Percentiles rank a stretch among this genome's conserved stretches.
Conservation (phyloP, 2,888 invertebrate species). For the Agrochola circellaris region DNA sequence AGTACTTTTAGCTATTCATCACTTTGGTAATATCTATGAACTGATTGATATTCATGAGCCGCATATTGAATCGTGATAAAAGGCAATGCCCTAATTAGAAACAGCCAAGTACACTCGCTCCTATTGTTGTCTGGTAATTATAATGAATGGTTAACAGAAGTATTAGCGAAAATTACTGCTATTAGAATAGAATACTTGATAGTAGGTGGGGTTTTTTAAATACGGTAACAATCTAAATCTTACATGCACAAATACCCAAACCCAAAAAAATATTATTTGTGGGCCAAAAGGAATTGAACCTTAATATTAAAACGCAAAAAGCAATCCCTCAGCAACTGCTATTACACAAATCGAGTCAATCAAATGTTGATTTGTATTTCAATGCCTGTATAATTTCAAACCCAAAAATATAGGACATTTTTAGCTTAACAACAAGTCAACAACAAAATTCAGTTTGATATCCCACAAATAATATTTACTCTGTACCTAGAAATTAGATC, state of each 20-base stretch:
- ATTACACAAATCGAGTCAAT: background rate
- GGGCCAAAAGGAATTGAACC: background rate
- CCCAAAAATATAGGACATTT: too few relatives aligned
- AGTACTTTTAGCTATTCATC: conserved; percentile 12
- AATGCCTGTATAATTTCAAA: background rate
- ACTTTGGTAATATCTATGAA: conserved; percentile 32
- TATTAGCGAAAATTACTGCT: conserved; percentile 25
- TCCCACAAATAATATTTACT: background rate
- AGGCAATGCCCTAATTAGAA: conserved; percentile 71
- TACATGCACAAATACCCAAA: background rate
- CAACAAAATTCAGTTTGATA: background rate
- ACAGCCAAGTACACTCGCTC: conserved; percentile 42
- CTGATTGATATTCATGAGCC: conserved; percentile 52
- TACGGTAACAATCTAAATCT: background rate
- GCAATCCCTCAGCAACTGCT: too few relatives aligned
- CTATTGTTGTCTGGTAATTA: conserved; percentile 66
- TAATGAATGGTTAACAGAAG: conserved; percentile 20
- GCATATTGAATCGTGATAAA: conserved; percentile 62
- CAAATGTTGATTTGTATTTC: background rate
- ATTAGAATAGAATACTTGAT: background rate
- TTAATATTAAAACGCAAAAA: background rate
- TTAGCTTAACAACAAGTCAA: background rate
- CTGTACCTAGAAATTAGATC: conserved; percentile 34
- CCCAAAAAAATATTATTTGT: background rate
- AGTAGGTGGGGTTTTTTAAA: background rate